Base-by-base conservation (phyloP, 2,113 vertebrate species). In the Anoura caudifer region DNA sequence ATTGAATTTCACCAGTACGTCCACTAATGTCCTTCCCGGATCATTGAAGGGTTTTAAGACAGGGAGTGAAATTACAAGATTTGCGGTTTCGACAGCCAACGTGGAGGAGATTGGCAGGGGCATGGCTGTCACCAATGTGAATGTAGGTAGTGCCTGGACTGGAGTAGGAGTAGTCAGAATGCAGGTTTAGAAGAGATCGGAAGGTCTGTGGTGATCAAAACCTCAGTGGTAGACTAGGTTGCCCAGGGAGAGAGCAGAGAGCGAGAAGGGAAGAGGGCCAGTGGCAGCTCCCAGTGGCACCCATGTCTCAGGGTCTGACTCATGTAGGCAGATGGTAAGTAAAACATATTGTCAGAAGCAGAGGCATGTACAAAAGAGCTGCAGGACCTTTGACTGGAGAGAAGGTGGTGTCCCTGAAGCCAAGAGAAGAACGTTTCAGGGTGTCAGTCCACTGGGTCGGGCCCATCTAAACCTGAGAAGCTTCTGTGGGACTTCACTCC, bases 1-100 rank as follows among this genome's bases (percentile, higher is more conserved):
- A 47, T 17, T 97, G 54, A 43, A 82, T 92, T 89, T 93, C 28
- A 69, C 14, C 33, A 24, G 43, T 56, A 45, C 92, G 87, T 88
- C 70, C 9, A 56, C 70, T 95, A 19, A 31, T 83, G 28, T 79
- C 73, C 47, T 61, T 81, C 13, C 45, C 36, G 36, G 5, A 41
- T 86, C 70, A 70, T 17, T 81, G 65, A 77, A 80, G 54, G 54
- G 52, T 75, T 91, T 95, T 95, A 86, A 83, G 61, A 45, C 69
- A 75, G 59, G 59, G 54, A 83, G 28, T 87, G 24, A 80, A 84
- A 83, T 63, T n/a, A 41, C n/a, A 20, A 72, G 75, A 85, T 80
- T n/a, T 47, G 6, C 72, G 41, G 45, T 63, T 91, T 86, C 38
- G 70, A 84, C 82, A 36, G 80, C 73, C 8, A 77, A 80, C 26